Percentiles rank a stretch among this genome's conserved stretches.
Conservation (phyloP, 2,113 vertebrate genomes). For the Prietella phreatophila region DNA sequence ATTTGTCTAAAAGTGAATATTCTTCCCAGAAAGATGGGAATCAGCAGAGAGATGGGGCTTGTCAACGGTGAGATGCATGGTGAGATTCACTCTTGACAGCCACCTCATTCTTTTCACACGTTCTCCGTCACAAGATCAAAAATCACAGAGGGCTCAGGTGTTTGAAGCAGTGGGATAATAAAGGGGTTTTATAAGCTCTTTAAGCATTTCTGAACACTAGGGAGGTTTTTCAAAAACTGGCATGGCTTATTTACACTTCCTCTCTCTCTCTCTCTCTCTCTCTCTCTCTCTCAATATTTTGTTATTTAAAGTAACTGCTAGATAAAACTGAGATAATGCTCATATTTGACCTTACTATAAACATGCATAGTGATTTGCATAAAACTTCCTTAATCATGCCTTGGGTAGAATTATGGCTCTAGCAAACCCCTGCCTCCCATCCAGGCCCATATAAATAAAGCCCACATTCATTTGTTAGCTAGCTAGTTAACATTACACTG, state of each 20-base stretch:
- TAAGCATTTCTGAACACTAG: constrained; percentile 44
- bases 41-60: constrained; percentile 38
- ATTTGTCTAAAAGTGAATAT: not conserved
- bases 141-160: constrained; percentile 53
- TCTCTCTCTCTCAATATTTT: not conserved
- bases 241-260: constrained; percentile 30
- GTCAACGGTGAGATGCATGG: constrained; percentile 45
- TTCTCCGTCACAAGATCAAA: constrained; percentile 42
- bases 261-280: not conserved
- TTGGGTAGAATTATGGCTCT: not conserved
- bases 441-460: not conserved
- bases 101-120: constrained; percentile 53
- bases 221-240: constrained; percentile 35
- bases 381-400: not conserved
- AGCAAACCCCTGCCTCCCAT: not conserved
- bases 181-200: constrained; percentile 53
- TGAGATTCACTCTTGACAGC: constrained; percentile 55
- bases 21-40: constrained; percentile 20
- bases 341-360: not conserved
- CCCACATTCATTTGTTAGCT: not conserved
- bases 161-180: constrained; percentile 43
- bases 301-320: not conserved
- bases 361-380: not conserved
- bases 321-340: not conserved
- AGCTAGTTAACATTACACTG: not conserved